Base-by-base conservation (phyloP, 1,140 invertebrate species). In the Drosophila saltans region DNA sequence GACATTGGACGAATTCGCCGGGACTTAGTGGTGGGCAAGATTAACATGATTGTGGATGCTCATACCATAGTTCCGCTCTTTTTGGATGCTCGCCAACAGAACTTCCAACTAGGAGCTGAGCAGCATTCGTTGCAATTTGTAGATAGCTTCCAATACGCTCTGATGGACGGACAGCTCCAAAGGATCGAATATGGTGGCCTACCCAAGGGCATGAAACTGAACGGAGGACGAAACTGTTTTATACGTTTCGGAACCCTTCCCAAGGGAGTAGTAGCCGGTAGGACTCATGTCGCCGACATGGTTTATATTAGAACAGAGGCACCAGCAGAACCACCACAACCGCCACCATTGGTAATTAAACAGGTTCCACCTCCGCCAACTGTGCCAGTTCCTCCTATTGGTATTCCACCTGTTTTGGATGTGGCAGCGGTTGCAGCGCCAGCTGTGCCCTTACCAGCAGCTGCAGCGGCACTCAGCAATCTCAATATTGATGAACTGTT, bases 131-230 rank as follows among this genome's bases (percentile, higher is more conserved):
- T 98, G 2, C 95, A 96, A 76, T 98, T 98, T 91, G 95, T 95
- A 8, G 96, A 97, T 82, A 93, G 95, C 0, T 93, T 98, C 11
- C 93, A 94, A 69, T 96, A 95, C 4, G 96, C 96, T 1, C 88
- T 97, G n/a, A 94, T 98, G 8, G 97, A 98, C 89, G 97, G 97
- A 48, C 94, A 95, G 78, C 95, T 96, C 1, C 97, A 97, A 89
- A 94, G 95, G 89, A 95, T 97, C 1, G 96, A 97, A 72, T 99
- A 98, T 93, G 98, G 98, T 57, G 98, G 98, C 8, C 93, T 98
- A 45, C 98, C 98, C 0, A 97, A 98, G 84, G 96, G 97, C 1
- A 96, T 98, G 62, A 94, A 96, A 60, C 94, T 98, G 30, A 95
- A 95, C 26, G 96, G 95, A 21, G 96, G 95, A 21, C 95, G 95